Evolutionary conservation across 2,888 invertebrate species (phyloP).

Genomic region (Ceriagrion tenellum): DNA sequence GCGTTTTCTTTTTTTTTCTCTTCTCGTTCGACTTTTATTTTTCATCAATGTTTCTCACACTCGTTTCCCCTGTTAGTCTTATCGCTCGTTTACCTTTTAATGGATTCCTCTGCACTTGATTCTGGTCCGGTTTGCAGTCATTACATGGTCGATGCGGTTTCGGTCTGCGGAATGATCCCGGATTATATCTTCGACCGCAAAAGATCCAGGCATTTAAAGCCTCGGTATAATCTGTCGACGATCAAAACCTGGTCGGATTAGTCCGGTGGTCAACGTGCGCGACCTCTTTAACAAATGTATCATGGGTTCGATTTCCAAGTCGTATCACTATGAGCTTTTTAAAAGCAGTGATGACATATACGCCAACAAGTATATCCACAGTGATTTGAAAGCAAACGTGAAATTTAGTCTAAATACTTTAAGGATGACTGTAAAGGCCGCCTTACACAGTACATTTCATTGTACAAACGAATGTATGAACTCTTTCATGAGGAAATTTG

Average conservation of each 20-base stretch:
- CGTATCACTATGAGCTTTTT: too few species aligned
- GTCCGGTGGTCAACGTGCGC: not conserved
- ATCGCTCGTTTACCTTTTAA: slow-evolving; percentile 1
- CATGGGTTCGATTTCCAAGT: too few species aligned
- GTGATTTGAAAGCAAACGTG: too few species aligned
- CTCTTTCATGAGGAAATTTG: too few species aligned
- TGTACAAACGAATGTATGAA: too few species aligned
- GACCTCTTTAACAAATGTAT: too few species aligned
- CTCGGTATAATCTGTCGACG: not conserved
- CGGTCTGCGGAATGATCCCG: not conserved
- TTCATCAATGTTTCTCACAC: not conserved
- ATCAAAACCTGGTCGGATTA: not conserved
- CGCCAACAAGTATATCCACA: too few species aligned
- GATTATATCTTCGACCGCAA: slow-evolving; percentile 3
- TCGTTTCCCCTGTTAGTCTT: not conserved
- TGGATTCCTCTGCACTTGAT: slow-evolving; percentile 2
- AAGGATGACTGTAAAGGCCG: too few species aligned
- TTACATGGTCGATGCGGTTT: not conserved
- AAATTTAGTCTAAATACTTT: too few species aligned
- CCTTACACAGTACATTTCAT: too few species aligned
- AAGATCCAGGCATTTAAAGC: not conserved
- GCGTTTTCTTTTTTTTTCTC: not conserved
- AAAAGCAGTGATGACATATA: too few species aligned
- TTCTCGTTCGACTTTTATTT: not conserved
- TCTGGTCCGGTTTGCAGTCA: not conserved